Evolutionary conservation across 2,888 invertebrate genomes (phyloP), one percentile per base, ranked within the genome.

Genomic region (Drosophila siamana): DNA sequence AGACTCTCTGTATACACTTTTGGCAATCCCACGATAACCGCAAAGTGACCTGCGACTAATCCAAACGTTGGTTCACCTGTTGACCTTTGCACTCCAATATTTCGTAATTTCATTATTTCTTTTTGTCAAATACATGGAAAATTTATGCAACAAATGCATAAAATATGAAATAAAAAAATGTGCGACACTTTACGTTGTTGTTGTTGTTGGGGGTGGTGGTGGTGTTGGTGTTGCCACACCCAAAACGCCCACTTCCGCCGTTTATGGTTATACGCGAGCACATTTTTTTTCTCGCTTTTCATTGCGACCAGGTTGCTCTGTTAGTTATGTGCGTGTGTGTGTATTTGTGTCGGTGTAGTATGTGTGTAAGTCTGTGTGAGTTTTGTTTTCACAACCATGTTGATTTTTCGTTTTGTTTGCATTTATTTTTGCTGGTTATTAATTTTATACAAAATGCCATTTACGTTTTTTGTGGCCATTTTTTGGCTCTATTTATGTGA

Each of bases 341-440:
- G 8, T 38, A 7, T n/a, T n/a, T 2, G 36, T 47, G 4, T 50
- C 41, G 5, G 41, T 51, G 44, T 57, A 26, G 24, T 16, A n/a
- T 55, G 41, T 47, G 54, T 56, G 8, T 38, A 13, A 13, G 36
- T 41, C 4, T 50, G 50, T 47, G 40, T 40, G 56, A 46, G 44
- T 4, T 11, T 26, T 64, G 38, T 65, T 64, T 78, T 83, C 83
- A 83, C 83, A 83, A 83, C 83, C 83, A 78, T 76, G 75, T 78
- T 78, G 75, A 80, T 73, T 73, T 73, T 57, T 59, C 57, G 59
- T 74, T 78, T 83, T 73, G 63, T 70, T 77, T 70, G 55, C 60
- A 57, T 62, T 66, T 69, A 36, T 60, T 44, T 59, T 47, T 54
- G 54, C 56, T 48, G 46, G 38, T 81, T 72, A 72, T 68, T 80